These are phyloP conservation scores for Poeciliopsis occidentalis DNA, from an alignment of 2,113 vertebrate species.

Conservation along the genomic window DNA sequence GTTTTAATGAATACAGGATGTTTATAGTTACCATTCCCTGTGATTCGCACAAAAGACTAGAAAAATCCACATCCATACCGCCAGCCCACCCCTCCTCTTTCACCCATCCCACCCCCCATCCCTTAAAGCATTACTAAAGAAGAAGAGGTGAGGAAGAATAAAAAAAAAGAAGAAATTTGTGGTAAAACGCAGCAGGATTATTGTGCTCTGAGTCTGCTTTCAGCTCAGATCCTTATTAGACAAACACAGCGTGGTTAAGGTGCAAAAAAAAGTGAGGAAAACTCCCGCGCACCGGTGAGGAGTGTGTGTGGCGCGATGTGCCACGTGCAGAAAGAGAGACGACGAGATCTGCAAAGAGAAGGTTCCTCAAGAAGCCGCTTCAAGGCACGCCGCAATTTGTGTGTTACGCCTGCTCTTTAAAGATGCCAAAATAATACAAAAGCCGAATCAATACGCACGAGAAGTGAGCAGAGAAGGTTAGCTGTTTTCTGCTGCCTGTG, in stretches of 20 bases:
- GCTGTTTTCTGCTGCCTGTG: constrained; percentile 50
- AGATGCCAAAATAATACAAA: constrained; percentile 64
- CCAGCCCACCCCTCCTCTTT: constrained; percentile 43
- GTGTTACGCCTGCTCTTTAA: constrained; percentile 64
- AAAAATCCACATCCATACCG: constrained; percentile 78
- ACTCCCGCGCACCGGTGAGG: constrained; percentile 57
- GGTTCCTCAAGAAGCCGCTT: constrained; percentile 53
- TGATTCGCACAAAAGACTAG: constrained; percentile 82
- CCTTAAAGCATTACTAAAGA: constrained; percentile 74
- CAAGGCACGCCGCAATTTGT: constrained; percentile 61
- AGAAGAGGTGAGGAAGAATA: constrained; percentile 45
- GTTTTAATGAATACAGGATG: constrained; percentile 88
- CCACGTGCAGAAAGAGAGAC: not conserved
- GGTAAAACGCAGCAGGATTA: constrained; percentile 71
- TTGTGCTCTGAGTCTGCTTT: constrained; percentile 68
- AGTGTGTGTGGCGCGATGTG: not conserved
- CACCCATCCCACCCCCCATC: constrained; percentile 50
- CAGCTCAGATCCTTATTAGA: constrained; percentile 79
- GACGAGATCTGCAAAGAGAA: constrained; percentile 25
- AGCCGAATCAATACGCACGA: constrained; percentile 44
- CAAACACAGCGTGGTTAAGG: constrained; percentile 74
- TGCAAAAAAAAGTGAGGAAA: constrained; percentile 73
- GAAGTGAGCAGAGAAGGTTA: constrained; percentile 36
- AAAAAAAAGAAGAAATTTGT: constrained; percentile 68
- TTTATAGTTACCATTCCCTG: constrained; percentile 85